Conservation (phyloP, 2,888 invertebrate species). For the Catocala sponsa region DNA sequence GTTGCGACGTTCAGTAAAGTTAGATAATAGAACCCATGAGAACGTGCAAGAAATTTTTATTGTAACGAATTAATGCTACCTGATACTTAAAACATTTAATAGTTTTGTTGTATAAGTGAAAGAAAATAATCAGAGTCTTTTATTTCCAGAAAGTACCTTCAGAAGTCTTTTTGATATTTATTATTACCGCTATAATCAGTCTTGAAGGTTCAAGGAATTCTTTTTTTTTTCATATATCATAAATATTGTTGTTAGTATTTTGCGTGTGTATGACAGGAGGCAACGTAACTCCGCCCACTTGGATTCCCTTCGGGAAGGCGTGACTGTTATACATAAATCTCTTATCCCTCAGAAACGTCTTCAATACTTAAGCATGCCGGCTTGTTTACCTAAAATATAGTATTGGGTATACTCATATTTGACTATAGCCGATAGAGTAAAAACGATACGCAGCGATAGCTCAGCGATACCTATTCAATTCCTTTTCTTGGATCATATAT, state of each 20-base stretch:
- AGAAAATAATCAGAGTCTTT: not conserved
- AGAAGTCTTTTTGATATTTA: not conserved
- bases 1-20: no score
- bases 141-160: not conserved
- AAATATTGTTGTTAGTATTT: slow-evolving; percentile 7
- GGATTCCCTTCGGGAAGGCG: slow-evolving; percentile 12
- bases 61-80: no score
- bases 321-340: slow-evolving; percentile 10
- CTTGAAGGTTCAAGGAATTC: not conserved
- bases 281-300: slow-evolving; percentile 1
- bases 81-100: not conserved
- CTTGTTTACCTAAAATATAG: no score
- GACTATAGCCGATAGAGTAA: no score
- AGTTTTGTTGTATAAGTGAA: not conserved
- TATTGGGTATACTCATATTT: no score
- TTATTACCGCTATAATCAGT: not conserved
- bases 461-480: no score
- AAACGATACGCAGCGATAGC: no score
- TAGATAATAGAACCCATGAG: no score
- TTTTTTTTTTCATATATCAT: slow-evolving; percentile 1
- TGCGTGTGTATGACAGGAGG: slow-evolving; percentile 14
- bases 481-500: no score
- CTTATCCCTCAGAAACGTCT: slow-evolving; percentile 5
- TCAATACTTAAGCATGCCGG: not conserved
- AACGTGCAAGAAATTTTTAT: no score